Base-by-base conservation (phyloP, 2,797 vertebrate species). In the Falco columbarius region DNA sequence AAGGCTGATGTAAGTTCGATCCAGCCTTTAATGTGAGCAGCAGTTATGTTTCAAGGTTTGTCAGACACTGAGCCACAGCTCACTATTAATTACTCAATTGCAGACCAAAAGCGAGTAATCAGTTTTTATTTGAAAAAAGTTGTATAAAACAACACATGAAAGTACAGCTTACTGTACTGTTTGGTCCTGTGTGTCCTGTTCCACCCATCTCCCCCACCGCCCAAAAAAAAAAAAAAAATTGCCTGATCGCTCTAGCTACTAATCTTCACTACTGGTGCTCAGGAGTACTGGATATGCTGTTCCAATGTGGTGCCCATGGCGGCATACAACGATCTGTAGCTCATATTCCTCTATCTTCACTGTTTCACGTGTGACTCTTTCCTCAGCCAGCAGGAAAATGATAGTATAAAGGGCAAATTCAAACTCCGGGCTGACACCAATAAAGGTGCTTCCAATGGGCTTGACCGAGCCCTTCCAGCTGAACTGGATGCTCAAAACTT, bases 401-500 rank as follows among this genome's bases (percentile, higher is more conserved):
- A 99, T 38, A 29, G 98, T 99, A 96, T 99, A 99, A 74, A 99
- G 17, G 5, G 98, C 98, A 96, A 99, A 98, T 93, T 99, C 98
- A 10, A 99, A 99, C 97, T 99, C 98, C 0, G 98, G 99, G 95
- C 98, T 99, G 93, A 98, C 98, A 13, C 98, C 98, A 18, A 98
- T 97, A 84, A 99, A 99, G 36, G 96, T 97, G 74, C 98, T 98
- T 83, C 98, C 98, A 5, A 98, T 95, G 0, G 99, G 98, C 91
- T 99, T 99, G 68, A 99, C 97, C 18, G 98, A 73, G 9, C 97
- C 97, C 56, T 98, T 98, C 98, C 98, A 99, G 97, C 98, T 98
- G 98, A 99, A 99, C 98, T 99, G 99, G 42, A 99, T 98, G 96
- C 98, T 99, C 95, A 99, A 94, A 32, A 99, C 98, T 26, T 99